These are phyloP conservation scores for Grapholita molesta DNA, from an alignment of 1,140 invertebrate species.

Conservation along the genomic window DNA sequence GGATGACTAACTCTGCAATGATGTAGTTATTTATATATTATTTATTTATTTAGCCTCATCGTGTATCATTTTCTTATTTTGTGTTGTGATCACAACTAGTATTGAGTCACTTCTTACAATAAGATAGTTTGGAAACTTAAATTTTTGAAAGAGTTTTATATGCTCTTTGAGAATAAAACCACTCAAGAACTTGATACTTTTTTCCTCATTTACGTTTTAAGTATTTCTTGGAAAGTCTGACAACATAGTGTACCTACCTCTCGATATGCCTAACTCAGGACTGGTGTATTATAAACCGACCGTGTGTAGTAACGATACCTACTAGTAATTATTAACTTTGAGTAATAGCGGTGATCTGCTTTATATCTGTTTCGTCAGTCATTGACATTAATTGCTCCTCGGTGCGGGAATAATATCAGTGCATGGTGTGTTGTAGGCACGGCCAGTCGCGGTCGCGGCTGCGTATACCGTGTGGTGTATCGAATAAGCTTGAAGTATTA, in stretches of 20 bases:
- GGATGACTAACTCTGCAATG: no score
- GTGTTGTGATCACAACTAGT: neutral
- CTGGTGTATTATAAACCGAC: neutral
- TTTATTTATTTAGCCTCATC: no score
- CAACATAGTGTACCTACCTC: neutral
- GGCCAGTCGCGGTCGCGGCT: constrained; percentile 35
- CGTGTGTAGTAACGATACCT: constrained; percentile 18
- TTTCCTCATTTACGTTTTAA: neutral
- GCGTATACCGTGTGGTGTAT: constrained; percentile 26
- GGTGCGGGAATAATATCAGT: constrained; percentile 56
- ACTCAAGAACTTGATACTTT: neutral
- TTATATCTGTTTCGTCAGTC: constrained; percentile 52
- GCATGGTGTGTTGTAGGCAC: constrained; percentile 39
- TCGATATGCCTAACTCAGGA: neutral
- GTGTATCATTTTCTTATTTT: no score
- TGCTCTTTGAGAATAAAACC: no score
- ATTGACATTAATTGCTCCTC: constrained; percentile 59
- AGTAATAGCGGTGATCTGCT: constrained; percentile 50
- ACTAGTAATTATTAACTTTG: constrained; percentile 36
- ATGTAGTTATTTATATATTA: no score
- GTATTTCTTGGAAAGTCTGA: neutral
- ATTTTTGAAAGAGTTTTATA: no score
- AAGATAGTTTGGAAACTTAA: neutral
- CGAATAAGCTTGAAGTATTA: constrained; percentile 45
- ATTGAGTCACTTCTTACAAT: neutral